Evolutionary conservation across 2,113 vertebrate genomes (phyloP), one percentile per base, ranked within the genome.

Genomic region (Propithecus coquereli): DNA sequence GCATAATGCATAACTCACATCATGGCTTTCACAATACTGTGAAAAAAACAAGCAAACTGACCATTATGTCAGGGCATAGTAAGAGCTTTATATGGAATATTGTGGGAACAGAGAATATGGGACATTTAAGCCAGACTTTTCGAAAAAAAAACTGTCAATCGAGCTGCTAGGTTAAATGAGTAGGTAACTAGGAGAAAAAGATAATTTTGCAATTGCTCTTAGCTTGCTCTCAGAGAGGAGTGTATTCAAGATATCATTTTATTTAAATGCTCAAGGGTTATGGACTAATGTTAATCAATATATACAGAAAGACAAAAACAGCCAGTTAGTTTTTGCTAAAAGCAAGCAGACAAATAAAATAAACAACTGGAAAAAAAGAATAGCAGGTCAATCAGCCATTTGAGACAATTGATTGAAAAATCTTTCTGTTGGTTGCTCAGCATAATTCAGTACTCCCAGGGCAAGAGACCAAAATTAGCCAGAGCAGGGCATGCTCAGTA

Each of bases 381-480:
- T 17, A 86, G 27, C n/a, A 74, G 13, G 30, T 90, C 50, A 92
- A 13, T 8, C 37, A 94, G 43, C 7, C 65, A 89, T 86, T 81
- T 94, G 37, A 95, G n/a, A 32, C 65, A 82, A 50, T 5, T 79
- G 63, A 83, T 68, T 77, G n/a, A 83, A 98, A 92, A 85, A 13
- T 63, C 22, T 25, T 70, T 59, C 25, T 90, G 8, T 37, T 85
- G 52, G 32, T 77, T 95, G 47, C 32, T 77, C 13, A 17, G 22
- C 71, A 66, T 70, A 87, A 63, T 73, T 95, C 54, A 84, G 16
- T 74, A 32, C 1, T 59, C 32, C 22, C 73, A 79, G 37, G 11
- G 5, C 37, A 23, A 70, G n/a, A 57, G 47, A 34, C 20, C n/a
- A 34, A 84, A 96, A 81, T 90, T 22, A 82, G 6, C 8, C 40